These are phyloP conservation scores for Coluber constrictor DNA, from an alignment of 2,797 vertebrate genomes.

Conservation along the genomic window DNA sequence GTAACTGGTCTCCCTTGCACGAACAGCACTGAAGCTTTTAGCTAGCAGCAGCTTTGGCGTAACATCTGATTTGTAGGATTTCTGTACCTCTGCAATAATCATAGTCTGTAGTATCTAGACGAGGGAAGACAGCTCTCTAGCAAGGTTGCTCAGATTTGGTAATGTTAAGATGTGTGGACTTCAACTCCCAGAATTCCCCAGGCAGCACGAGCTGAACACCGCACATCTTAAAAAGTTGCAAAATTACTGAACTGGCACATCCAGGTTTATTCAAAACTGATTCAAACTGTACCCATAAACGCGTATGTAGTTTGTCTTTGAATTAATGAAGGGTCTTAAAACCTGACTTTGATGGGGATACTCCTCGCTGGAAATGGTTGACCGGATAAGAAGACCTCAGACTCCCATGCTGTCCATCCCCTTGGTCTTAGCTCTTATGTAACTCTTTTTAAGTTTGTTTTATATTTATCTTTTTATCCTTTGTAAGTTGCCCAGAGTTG, in stretches of 20 bases:
- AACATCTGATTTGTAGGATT: background rate
- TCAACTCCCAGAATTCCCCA: background rate
- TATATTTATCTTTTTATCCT: too few species aligned
- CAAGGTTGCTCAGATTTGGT: background rate
- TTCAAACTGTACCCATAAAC: background rate
- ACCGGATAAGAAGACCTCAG: too few species aligned
- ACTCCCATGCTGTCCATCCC: too few species aligned
- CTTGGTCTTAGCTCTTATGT: too few species aligned
- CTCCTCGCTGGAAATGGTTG: too few species aligned
- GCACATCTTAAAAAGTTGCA: background rate
- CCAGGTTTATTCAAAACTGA: background rate
- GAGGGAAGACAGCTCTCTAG: background rate
- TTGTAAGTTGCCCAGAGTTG: too few species aligned
- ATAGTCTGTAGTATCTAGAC: background rate
- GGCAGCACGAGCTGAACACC: background rate
- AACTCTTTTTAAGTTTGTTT: too few species aligned
- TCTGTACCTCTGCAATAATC: background rate
- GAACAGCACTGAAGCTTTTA: background rate
- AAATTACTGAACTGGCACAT: background rate
- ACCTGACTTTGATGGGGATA: too few species aligned
- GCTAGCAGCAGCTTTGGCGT: background rate
- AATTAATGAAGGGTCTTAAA: background rate
- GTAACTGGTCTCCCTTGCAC: background rate
- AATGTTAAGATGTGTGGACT: background rate
- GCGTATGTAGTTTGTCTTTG: background rate